Base-by-base conservation (phyloP, 1,140 invertebrate genomes). In the Rhopalosiphum maidis region DNA sequence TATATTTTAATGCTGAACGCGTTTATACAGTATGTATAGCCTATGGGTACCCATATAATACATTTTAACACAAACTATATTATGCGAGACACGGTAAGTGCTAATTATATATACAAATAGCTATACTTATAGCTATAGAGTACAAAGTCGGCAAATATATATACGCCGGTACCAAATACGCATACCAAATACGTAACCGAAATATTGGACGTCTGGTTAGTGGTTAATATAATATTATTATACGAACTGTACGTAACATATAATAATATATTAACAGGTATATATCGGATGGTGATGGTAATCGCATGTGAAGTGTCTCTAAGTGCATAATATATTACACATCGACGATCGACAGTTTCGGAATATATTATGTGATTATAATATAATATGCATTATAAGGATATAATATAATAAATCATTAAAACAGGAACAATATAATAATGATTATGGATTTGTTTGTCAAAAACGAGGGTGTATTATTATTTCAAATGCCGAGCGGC, bases 31-130 rank as follows among this genome's bases (percentile, higher is more conserved):
- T 51, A 21, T 51, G 7, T 54, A 77, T 30, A 54, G 0, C 15
- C 18, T n/a, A n/a, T 15, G n/a, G 9, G 15, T n/a, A 60, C 30
- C 30, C n/a, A n/a, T 77, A 77, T 77, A 77, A n/a, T 77, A n/a
- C 60, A 77, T 77, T 77, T 68, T 68, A 68, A 68, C 60, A 68
- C n/a, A n/a, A 68, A 77, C 60, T 77, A 77, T 77, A 77, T 77
- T 77, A 77, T 77, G 60, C 4, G 60, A 77, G 30, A 77, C 60
- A 77, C n/a, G n/a, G 60, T 18, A 77, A 35, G 60, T 77, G 60
- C 60, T 77, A 77, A 77, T 77, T 77, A 77, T n/a, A 77, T 77
- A 77, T 77, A 77, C 60, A 77, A 77, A 77, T n/a, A n/a, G n/a
- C n/a, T n/a, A n/a, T 77, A 77, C 54, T 6, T 54, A 51, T 11